Percentiles rank a stretch among this genome's conserved stretches.
Evolutionary conservation across 2,888 invertebrate species (phyloP).

Genomic region (Glyphotaelius pellucidus): DNA sequence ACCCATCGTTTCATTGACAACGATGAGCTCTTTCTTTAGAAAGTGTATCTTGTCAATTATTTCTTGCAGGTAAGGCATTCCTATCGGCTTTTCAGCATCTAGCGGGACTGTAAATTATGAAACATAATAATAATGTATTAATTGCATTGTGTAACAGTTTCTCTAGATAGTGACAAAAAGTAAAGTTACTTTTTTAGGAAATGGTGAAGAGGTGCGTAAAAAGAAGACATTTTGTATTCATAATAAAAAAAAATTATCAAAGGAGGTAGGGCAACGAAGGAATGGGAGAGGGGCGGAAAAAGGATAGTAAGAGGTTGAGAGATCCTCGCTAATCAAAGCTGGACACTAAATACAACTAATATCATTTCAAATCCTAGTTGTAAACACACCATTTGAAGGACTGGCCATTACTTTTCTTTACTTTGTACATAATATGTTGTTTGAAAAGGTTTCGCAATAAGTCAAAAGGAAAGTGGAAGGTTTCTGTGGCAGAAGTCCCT

Average conservation of each 20-base stretch:
- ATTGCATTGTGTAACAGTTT: no score
- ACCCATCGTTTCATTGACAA: constrained; percentile 79
- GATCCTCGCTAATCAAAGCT: not conserved
- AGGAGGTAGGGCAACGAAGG: not conserved
- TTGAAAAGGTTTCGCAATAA: no score
- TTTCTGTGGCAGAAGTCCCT: no score
- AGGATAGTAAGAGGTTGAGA: not conserved
- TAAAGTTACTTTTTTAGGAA: not conserved
- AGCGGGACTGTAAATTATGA: constrained; percentile 44
- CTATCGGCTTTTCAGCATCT: constrained; percentile 70
- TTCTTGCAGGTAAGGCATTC: constrained; percentile 77
- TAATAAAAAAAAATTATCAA: not conserved
- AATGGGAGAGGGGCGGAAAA: not conserved
- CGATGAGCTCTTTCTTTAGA: constrained; percentile 79
- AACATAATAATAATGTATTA: constrained; percentile 19
- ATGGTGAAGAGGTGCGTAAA: not conserved
- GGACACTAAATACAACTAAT: not conserved
- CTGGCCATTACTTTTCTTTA: not conserved
- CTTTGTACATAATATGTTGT: no score
- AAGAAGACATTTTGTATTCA: not conserved
- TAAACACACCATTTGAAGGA: no score
- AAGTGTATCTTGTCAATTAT: constrained; percentile 82
- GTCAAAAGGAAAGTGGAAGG: no score
- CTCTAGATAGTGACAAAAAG: not conserved
- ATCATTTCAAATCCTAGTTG: not conserved